Percentiles rank a stretch among this genome's conserved stretches.
These are phyloP conservation scores for Coelopa pilipes DNA, from an alignment of 2,888 invertebrate species.

Conservation along the genomic window DNA sequence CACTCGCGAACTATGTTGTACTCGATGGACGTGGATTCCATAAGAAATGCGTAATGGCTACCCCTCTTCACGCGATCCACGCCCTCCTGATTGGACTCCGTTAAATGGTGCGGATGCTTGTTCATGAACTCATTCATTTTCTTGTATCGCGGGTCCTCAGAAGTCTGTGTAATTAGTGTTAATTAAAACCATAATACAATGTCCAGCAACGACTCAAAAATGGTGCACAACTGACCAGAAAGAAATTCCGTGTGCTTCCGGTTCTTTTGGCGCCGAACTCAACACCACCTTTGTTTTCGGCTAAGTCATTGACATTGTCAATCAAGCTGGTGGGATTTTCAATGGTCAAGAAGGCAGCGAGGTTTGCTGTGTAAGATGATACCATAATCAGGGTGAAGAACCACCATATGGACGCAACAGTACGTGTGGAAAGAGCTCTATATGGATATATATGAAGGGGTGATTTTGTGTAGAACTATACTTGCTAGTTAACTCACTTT, in stretches of 20 bases:
- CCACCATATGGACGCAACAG: conserved; percentile 89
- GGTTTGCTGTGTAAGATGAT: conserved; percentile 88
- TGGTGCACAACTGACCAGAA: conserved; percentile 72
- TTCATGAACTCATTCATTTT: conserved; percentile 87
- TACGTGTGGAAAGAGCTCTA: conserved; percentile 87
- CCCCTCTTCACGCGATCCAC: conserved; percentile 66
- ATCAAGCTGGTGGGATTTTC: conserved; percentile 78
- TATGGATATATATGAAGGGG: conserved; percentile 17
- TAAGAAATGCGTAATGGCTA: conserved; percentile 77
- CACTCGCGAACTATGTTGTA: conserved; percentile 76
- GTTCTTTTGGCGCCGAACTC: conserved; percentile 84
- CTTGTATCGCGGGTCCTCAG: conserved; percentile 78
- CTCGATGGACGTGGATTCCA: conserved; percentile 83
- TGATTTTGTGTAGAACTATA: background rate
- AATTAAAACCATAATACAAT: background rate
- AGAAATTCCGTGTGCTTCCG: conserved; percentile 90
- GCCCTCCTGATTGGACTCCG: conserved; percentile 70
- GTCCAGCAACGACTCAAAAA: too few relatives aligned
- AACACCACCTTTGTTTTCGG: conserved; percentile 79
- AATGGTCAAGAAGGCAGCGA: conserved; percentile 89
- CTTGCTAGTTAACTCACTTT: conserved; percentile 71
- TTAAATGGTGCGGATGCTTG: conserved; percentile 71
- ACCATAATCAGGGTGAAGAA: conserved; percentile 84
- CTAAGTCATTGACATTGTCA: conserved; percentile 84
- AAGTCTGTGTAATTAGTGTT: conserved; percentile 69